Evolutionary conservation across 2,888 invertebrate genomes (phyloP).

Genomic region (Parasteatoda lunata): DNA sequence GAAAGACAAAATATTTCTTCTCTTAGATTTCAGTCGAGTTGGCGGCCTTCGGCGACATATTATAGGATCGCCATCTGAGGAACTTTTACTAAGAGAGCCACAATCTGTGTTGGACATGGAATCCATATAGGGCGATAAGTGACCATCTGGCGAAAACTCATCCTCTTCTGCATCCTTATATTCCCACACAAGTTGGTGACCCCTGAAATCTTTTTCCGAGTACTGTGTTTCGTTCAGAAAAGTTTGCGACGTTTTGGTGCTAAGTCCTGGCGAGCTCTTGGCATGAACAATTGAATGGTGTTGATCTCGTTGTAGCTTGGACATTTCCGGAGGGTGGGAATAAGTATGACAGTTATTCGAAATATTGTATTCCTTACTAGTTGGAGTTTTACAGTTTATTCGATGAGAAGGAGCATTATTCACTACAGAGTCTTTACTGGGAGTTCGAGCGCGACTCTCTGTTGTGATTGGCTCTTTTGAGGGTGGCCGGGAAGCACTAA

Average conservation of each 20-base stretch:
- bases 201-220: conserved; percentile 31
- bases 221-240: conserved; percentile 27
- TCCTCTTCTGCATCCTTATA: conserved; percentile 61
- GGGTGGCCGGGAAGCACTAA: conserved; percentile 19
- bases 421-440: conserved; percentile 16
- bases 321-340: conserved; percentile 2
- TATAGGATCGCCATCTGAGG: conserved; percentile 72
- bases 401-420: conserved; percentile 8
- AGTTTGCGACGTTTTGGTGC: conserved; percentile 33
- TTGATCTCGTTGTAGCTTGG: conserved; percentile 7
- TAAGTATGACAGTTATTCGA: conserved; percentile 18
- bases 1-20: conserved; percentile 75
- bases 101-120: conserved; percentile 71
- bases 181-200: conserved; percentile 43
- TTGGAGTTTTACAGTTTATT: conserved; percentile 28
- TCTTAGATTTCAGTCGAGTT: conserved; percentile 75
- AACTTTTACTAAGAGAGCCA: conserved; percentile 73
- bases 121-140: conserved; percentile 58
- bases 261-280: conserved; percentile 61
- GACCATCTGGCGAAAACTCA: conserved; percentile 54
- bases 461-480: conserved; percentile 21
- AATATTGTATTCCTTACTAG: conserved; percentile 5
- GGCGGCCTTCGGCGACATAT: conserved; percentile 72
- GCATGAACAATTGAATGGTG: conserved; percentile 48
- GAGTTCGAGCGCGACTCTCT: conserved; percentile 22